Conservation (phyloP, 2,113 vertebrate species). For the Alethe castanea region DNA sequence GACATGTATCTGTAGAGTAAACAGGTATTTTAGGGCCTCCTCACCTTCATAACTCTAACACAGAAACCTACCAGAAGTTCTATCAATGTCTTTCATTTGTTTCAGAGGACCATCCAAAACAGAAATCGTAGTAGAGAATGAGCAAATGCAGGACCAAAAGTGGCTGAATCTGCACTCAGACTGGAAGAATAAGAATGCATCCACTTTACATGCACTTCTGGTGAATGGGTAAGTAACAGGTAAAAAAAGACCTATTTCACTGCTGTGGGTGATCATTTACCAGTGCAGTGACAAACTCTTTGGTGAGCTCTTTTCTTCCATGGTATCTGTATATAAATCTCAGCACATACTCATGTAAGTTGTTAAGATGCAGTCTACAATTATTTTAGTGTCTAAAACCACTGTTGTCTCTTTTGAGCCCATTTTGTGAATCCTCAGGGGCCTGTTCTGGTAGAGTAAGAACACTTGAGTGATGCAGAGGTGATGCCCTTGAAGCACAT, state of each 20-base stretch:
- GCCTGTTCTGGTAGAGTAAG: neutral
- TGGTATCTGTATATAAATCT: neutral
- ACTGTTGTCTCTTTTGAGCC: neutral
- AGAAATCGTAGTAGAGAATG: constrained; percentile 64
- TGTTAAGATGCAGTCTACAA: neutral
- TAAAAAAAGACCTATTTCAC: neutral
- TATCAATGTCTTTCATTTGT: constrained; percentile 17
- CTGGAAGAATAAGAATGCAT: constrained; percentile 77
- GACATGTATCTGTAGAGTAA: neutral
- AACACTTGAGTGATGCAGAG: neutral
- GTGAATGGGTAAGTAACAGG: constrained; percentile 80
- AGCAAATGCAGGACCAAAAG: constrained; percentile 68
- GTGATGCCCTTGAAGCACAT: neutral
- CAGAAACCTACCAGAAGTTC: neutral
- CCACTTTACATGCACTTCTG: constrained; percentile 82
- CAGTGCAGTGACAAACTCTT: neutral
- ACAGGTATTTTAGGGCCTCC: neutral
- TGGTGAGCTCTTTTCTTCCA: neutral
- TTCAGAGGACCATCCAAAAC: constrained; percentile 79
- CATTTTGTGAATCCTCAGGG: neutral
- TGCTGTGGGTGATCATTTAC: neutral
- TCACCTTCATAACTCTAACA: neutral
- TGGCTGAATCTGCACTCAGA: constrained; percentile 84
- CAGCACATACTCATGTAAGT: neutral
- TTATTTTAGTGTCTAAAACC: neutral